Base-by-base conservation (phyloP, 2,113 vertebrate species). In the Pica pica region DNA sequence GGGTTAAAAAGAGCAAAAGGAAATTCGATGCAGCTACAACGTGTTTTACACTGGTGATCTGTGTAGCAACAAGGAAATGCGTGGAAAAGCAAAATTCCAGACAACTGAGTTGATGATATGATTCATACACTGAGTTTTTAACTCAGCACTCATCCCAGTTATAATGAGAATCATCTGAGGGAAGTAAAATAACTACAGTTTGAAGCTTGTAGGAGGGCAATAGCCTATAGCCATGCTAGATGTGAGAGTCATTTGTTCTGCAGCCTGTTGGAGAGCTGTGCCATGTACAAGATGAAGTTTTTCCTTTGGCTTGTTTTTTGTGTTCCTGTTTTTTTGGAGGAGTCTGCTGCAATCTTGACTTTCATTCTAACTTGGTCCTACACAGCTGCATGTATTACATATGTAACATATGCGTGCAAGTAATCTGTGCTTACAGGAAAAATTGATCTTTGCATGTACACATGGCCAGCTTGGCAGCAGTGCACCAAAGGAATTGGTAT, bases 121-220 rank as follows among this genome's bases (percentile, higher is more conserved):
- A 91, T 95, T 97, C 78, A 52, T 89, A 47, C 30, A 15, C 53
- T 76, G 70, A 78, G 67, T 86, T 95, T 86, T 89, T 52, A 73
- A 77, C 47, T 87, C 67, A 39, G 76, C 44, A 50, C n/a, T 82
- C 75, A 30, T 79, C 68, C 57, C 13, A 9, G 15, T 70, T 79
- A 74, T 85, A 71, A 94, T 93, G 92, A 93, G 87, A 94, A 91
- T 93, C 87, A 86, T 90, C 68, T 81, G 76, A 92, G 73, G 35
- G n/a, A 56, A 65, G 37, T 80, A 75, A 93, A 89, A 82, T 64
- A 94, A 50, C 37, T 44, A 28, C 52, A 75, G 46, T 39, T 14
- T 49, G 83, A 74, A 87, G 59, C 73, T 50, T 79, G 87, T 79
- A 75, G 87, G 89, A 89, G 56, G 77, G 64, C 53, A 84, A 71